These are phyloP conservation scores for Cephus runcator DNA, from an alignment of 2,888 invertebrate species.

Conservation along the genomic window DNA sequence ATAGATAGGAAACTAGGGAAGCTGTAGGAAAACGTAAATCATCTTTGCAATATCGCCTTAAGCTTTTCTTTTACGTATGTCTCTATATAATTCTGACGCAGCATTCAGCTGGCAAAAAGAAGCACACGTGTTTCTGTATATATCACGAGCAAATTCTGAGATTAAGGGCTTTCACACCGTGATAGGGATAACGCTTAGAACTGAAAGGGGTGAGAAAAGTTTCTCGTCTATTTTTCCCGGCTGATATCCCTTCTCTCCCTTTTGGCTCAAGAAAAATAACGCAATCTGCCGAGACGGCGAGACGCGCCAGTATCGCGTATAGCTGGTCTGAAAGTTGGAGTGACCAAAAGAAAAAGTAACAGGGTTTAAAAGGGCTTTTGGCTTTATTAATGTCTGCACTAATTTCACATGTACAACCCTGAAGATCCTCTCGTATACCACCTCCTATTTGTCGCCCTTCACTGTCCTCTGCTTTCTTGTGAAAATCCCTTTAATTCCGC, in stretches of 20 bases:
- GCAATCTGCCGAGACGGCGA: not conserved
- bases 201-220: not conserved
- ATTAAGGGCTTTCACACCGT: constrained; percentile 37
- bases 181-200: not conserved
- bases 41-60: too few relatives aligned
- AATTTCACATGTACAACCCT: not conserved
- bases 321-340: not conserved
- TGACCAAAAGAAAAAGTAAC: not conserved
- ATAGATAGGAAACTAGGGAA: too few relatives aligned
- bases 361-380: constrained; percentile 21
- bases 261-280: not conserved
- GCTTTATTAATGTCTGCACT: constrained; percentile 25
- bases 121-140: not conserved
- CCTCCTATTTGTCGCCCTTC: not conserved
- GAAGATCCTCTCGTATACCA: not conserved
- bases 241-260: not conserved
- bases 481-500: not conserved
- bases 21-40: too few relatives aligned
- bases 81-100: not conserved
- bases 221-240: not conserved
- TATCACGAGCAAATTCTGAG: constrained; percentile 31
- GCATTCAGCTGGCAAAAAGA: not conserved
- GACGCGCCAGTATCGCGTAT: not conserved
- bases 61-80: too few relatives aligned
- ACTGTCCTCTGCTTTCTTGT: not conserved